Base-by-base conservation (phyloP, 2,797 vertebrate species). In the Melanotaenia parkinsoni region DNA sequence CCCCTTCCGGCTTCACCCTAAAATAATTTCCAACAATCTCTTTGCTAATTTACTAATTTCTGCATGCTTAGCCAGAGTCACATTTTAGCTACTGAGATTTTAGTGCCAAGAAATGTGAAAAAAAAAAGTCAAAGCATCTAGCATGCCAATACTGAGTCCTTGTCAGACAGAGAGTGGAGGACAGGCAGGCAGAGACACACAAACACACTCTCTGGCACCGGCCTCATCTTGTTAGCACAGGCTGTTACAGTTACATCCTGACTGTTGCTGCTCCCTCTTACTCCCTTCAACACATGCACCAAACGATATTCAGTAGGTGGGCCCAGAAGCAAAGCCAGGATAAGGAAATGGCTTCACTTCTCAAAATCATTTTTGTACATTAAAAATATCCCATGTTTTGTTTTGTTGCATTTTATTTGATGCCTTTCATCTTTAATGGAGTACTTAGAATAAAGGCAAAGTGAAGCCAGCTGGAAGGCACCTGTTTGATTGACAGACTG, bases 201-300 rank as follows among this genome's bases (percentile, higher is more conserved):
- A 70, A 30, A 84, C 67, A 37, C 67, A 67, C 75, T 79, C 82
- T 73, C 62, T 89, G 85, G 90, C 86, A 76, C 14, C 13, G 10
- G 28, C 70, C 62, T 74, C 58, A 30, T 84, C 64, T 72, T 51
- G 80, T 89, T 85, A 85, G 76, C 74, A 70, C 81, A 86, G 72
- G 59, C 81, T 83, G 83, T 68, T 85, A 69, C 82, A 43, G 76
- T 80, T 79, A 75, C 83, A 80, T 84, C 81, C 72, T 58, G 74
- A 76, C 62, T 60, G 71, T 47, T 70, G 60, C 66, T 67, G 65
- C 63, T 68, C 47, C 43, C 58, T 50, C 65, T 38, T 56, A 57
- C 60, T 13, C 12, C 40, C 22, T 11, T 54, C 24, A 24, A 24
- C 43, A 58, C 51, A 4, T 32, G 18, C 26, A 33, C 4, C n/a